phyloP scores from a whole-genome alignment of 2,888 invertebrate species.

The Luperina testacea region DNA sequence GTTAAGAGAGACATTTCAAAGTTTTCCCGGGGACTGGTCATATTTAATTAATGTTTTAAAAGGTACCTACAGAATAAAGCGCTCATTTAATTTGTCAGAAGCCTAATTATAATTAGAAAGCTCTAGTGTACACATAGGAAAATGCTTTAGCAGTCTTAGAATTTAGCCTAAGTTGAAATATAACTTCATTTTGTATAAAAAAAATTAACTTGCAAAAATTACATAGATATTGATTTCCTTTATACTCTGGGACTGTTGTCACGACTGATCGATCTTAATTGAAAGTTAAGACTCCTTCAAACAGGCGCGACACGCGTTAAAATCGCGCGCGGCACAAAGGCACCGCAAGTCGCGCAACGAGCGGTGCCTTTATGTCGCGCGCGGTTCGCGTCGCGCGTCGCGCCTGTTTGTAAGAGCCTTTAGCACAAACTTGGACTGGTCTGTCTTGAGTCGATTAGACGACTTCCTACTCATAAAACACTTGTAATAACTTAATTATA shows the following conservation, averaged over 20 bases:
- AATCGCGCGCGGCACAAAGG: too few relatives aligned
- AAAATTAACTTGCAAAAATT: neutral
- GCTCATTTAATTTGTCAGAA: neutral
- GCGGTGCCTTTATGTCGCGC: too few relatives aligned
- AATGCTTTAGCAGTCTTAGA: neutral
- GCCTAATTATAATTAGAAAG: neutral
- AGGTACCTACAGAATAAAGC: neutral
- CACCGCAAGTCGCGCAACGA: too few relatives aligned
- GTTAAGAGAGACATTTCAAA: neutral
- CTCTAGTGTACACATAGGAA: neutral
- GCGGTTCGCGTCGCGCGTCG: too few relatives aligned
- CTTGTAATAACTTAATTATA: slow-evolving; percentile 40
- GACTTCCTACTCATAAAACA: slow-evolving; percentile 56
- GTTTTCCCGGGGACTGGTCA: slow-evolving; percentile 9
- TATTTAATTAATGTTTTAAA: neutral
- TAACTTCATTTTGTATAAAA: neutral
- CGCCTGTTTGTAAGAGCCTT: too few relatives aligned
- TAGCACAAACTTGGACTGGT: neutral
- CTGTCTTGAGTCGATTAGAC: slow-evolving; percentile 12
- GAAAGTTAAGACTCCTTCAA: neutral
- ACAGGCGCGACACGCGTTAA: too few relatives aligned
- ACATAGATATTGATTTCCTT: neutral
- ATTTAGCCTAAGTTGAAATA: neutral
- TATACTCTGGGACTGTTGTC: neutral
- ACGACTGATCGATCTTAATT: neutral